A percentile compares a stretch with the other conserved stretches of the same genome.
These are phyloP conservation scores for Propsilocerus akamusi DNA, from an alignment of 1,140 invertebrate species.

Conservation along the genomic window DNA sequence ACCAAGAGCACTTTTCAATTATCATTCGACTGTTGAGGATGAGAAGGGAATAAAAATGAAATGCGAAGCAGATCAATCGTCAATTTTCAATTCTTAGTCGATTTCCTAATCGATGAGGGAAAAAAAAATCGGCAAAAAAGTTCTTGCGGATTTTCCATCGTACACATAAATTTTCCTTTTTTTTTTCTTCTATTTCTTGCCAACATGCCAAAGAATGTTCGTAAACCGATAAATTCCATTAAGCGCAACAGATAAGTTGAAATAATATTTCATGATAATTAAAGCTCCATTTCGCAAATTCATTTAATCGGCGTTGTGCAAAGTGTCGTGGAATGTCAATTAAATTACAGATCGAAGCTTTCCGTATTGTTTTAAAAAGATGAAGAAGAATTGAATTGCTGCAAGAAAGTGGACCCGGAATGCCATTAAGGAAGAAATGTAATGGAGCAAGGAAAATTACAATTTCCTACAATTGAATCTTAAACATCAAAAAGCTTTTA, in stretches of 20 bases:
- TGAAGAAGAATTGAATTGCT: not conserved
- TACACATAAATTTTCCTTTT: too few species aligned
- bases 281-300: too few species aligned
- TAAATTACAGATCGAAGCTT: not conserved
- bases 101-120: too few species aligned
- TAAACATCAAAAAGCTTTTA: constrained; percentile 2
- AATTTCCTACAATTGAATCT: constrained; percentile 1
- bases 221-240: not conserved
- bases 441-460: constrained; percentile 1
- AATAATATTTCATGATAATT: not conserved
- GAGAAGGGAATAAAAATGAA: too few species aligned
- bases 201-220: too few species aligned
- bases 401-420: not conserved
- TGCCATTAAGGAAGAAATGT: constrained; percentile 2
- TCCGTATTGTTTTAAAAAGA: not conserved
- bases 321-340: not conserved
- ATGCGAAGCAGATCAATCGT: too few species aligned
- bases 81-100: too few species aligned
- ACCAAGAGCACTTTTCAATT: too few species aligned
- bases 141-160: too few species aligned
- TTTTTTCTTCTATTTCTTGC: too few species aligned
- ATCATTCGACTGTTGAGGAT: too few species aligned
- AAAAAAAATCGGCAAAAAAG: too few species aligned
- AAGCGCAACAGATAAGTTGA: not conserved
- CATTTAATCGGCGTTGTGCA: not conserved